Percentiles rank a stretch among this genome's conserved stretches.
Conservation (phyloP, 2,797 vertebrate genomes). For the Takifugu ocellatus region DNA sequence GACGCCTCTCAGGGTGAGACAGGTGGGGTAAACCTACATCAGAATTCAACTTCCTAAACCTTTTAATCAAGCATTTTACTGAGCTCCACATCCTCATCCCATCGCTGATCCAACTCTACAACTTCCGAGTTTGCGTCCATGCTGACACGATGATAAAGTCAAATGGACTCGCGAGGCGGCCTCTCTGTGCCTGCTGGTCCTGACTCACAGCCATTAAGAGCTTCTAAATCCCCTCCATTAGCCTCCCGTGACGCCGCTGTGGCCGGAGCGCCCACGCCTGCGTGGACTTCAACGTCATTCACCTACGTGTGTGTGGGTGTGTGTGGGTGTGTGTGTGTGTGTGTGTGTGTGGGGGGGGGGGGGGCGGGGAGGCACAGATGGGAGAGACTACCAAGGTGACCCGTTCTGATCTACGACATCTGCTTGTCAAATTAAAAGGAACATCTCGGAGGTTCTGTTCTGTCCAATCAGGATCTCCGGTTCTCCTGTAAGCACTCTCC, state of each 20-base stretch:
- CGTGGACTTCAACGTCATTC: slow-evolving; percentile 31
- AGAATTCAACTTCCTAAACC: too few relatives aligned
- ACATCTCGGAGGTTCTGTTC: background rate
- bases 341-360: too few relatives aligned
- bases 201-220: slow-evolving; percentile 8
- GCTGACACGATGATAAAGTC: background rate
- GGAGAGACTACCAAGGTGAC: slow-evolving; percentile 18
- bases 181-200: too few relatives aligned
- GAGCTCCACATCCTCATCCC: too few relatives aligned
- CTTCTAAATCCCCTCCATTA: slow-evolving; percentile 29
- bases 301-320: background rate
- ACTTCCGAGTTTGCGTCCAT: too few relatives aligned
- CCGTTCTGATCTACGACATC: slow-evolving; percentile 13
- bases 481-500: background rate
- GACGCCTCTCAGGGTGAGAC: background rate
- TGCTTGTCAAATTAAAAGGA: background rate
- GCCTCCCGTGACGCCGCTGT: slow-evolving; percentile 22
- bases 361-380: background rate
- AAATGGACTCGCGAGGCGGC: too few relatives aligned
- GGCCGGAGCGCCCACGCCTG: slow-evolving; percentile 19
- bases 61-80: too few relatives aligned
- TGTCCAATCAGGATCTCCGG: background rate
- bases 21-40: too few relatives aligned
- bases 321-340: too few relatives aligned
- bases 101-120: too few relatives aligned